Evolutionary conservation across 2,888 invertebrate genomes (phyloP).

Genomic region (Plebejus melissa): DNA sequence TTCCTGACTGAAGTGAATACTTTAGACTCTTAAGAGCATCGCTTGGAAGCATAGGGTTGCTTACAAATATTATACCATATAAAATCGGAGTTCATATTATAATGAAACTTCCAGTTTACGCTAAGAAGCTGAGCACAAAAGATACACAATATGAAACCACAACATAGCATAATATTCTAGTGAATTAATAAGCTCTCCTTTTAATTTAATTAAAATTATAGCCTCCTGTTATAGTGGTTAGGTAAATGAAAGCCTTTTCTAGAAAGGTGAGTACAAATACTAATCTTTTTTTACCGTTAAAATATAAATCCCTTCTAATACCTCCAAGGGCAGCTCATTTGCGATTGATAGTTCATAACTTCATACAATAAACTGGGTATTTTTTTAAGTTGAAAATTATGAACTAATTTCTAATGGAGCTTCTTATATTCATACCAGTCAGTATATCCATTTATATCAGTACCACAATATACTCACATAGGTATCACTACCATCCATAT

Average conservation of each 20-base stretch:
- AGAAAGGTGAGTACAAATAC: not conserved
- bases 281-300: not conserved
- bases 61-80: not conserved
- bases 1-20: slow-evolving; percentile 26
- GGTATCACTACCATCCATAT: too few species aligned
- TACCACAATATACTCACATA: too few species aligned
- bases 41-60: slow-evolving; percentile 20
- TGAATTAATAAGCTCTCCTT: too few species aligned
- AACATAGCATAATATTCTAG: not conserved
- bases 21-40: slow-evolving; percentile 23
- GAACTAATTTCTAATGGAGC: too few species aligned
- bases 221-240: not conserved
- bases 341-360: too few species aligned
- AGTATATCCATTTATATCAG: too few species aligned
- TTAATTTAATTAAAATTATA: too few species aligned
- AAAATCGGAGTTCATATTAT: slow-evolving; percentile 11
- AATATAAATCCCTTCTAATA: not conserved
- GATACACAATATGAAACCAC: not conserved
- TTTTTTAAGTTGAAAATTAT: too few species aligned
- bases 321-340: not conserved
- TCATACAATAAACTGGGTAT: too few species aligned
- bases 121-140: not conserved
- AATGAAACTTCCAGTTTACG: not conserved
- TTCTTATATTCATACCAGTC: too few species aligned
- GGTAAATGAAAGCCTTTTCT: not conserved